These are phyloP conservation scores for Psittacula echo DNA, from an alignment of 2,797 vertebrate genomes.

Conservation along the genomic window DNA sequence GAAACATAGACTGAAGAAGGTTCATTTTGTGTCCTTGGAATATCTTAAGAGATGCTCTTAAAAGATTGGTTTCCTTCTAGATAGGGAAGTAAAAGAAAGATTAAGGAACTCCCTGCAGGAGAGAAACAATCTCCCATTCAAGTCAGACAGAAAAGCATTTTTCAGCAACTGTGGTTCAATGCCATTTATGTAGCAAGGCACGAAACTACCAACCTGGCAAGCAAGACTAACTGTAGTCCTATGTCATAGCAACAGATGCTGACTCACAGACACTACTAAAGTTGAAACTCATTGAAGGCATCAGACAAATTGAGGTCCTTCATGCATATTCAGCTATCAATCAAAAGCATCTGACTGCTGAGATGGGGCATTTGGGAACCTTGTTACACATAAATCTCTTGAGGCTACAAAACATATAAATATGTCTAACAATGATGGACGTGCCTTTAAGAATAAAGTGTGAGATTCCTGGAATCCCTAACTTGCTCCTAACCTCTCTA, in stretches of 20 bases:
- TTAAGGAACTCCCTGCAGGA: not conserved
- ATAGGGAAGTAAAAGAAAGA: not conserved
- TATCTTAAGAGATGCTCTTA: not conserved
- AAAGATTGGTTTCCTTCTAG: not conserved
- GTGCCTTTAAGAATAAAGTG: not conserved
- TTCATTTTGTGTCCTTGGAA: not conserved
- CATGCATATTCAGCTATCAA: not conserved
- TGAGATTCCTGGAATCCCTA: not conserved
- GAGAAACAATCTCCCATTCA: not conserved
- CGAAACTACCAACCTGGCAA: not conserved
- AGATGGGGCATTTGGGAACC: not conserved
- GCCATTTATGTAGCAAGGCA: not conserved
- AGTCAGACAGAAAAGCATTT: not conserved
- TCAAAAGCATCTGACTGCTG: not conserved
- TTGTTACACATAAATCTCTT: not conserved
- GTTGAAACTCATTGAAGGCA: not conserved
- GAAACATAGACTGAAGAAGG: not conserved
- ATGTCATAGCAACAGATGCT: not conserved
- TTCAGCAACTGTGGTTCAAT: not conserved
- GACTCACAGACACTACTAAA: not conserved
- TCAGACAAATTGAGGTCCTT: not conserved
- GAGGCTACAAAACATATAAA: not conserved
- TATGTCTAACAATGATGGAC: not conserved
- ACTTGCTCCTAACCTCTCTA: not conserved
- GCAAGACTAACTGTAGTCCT: not conserved